Conservation (phyloP, 2,797 vertebrate species). For the Muscicapa striata region DNA sequence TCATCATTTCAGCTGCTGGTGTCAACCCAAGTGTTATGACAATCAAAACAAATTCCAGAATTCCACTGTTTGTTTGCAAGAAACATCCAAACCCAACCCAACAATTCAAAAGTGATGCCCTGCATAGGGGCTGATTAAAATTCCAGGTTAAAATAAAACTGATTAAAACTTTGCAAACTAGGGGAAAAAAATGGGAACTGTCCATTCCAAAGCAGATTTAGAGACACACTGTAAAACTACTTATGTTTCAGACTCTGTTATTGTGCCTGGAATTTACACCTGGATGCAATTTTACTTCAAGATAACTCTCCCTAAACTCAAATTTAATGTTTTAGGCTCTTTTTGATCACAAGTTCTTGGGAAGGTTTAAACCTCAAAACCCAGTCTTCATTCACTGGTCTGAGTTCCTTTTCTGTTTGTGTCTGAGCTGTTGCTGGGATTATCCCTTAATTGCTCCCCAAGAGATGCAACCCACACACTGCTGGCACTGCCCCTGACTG, state of each 20-base stretch:
- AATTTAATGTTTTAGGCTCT: not conserved
- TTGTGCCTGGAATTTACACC: not conserved
- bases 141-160: not conserved
- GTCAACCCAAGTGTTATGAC: not conserved
- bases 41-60: not conserved
- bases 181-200: not conserved
- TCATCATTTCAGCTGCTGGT: not conserved
- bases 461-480: not conserved
- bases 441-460: not conserved
- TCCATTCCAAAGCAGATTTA: not conserved
- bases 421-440: not conserved
- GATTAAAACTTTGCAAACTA: not conserved
- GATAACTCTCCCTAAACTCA: not conserved
- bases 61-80: not conserved
- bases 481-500: not conserved
- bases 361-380: not conserved
- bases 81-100: not conserved
- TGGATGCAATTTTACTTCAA: not conserved
- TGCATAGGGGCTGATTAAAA: not conserved
- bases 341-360: not conserved
- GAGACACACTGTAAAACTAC: fast-evolving
- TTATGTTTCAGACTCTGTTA: not conserved
- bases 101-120: not conserved
- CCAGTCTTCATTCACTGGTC: not conserved
- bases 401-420: not conserved